Evolutionary conservation across 2,113 vertebrate genomes (phyloP), one percentile per base, ranked within the genome.

Genomic region (Eidolon helvum): DNA sequence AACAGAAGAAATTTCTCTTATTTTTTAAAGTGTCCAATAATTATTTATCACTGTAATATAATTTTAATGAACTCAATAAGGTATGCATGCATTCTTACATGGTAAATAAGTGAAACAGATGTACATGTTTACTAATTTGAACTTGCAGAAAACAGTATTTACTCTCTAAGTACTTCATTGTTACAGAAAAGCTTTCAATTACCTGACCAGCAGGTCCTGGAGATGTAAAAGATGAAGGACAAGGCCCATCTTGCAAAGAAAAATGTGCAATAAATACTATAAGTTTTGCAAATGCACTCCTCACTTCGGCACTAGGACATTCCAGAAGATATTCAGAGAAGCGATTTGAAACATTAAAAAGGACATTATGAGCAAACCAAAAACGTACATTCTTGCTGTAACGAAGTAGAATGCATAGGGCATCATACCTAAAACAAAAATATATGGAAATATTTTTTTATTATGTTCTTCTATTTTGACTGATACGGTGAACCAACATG

Each of bases 201-300:
- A 99, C 99, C 99, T 99, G 99, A 99, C 98, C 98, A 87, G 99
- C 99, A 96, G 99, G 99, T 98, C 99, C 99, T 87, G 99, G 99
- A 68, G 99, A 99, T 94, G 99, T 99, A 92, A 99, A 99, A 96
- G 99, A 99, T 96, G 99, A 99, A 97, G 99, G 99, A 98, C 99
- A 99, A 3, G 99, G 99, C 65, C 99, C 99, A 0, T 99, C 99
- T 99, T 99, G 99, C 98, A 99, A 98, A 72, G 99, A 99, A 98
- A 99, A 99, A 98, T 99, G 99, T 98, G 99, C 99, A 98, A 99
- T 99, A 99, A 99, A 99, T 98, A 99, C 99, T 78, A 99, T 99
- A 97, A 99, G 99, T 98, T 99, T 99, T 98, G 99, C 99, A 98
- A 99, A 99, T 33, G 99, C 99, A 43, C 99, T 99, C 79, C 99